Base-by-base conservation (phyloP, 2,888 invertebrate genomes). In the Agrotis exclamationis region DNA sequence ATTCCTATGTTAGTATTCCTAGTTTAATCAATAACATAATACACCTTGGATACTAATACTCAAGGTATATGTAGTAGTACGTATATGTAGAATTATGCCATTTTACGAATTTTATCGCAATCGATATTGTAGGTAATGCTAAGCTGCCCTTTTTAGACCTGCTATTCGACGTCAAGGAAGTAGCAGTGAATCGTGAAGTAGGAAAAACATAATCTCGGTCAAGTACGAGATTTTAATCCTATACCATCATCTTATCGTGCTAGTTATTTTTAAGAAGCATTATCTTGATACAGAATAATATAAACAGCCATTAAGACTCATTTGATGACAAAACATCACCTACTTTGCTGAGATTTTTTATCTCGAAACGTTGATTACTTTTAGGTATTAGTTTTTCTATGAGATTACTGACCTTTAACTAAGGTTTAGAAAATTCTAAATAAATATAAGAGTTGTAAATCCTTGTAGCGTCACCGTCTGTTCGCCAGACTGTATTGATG, bases 271-370 rank as follows among this genome's bases (percentile, higher is more conserved):
- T 28, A 28, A 44, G 13, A 9, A 70, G 14, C 5, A n/a, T 44
- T 39, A 20, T 56, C 72, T 56, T 28, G 28, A n/a, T 16, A 44
- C 14, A 44, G 9, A 48, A 20, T 16, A 50, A 14, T 13, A 4
- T 22, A n/a, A 48, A 14, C 24, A 24, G 39, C 5, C 3, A 7
- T 76, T 24, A 74, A 6, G 14, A 39, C 24, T 45, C 14, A n/a
- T 67, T 76, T 76, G 44, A 50, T 28, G 16, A 11, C 4, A 76
- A 33, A 56, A 50, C 16, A 33, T 68, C 69, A 44, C 76, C 44
- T 6, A 50, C 16, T 33, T 67, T 54, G n/a, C 13, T 1, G 16
- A 7, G 11, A 24, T 47, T n/a, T 20, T 45, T 76, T 76, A 54
- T 48, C 24, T 73, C 6, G 5, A 28, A 65, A 3, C 7, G 18